Percentiles rank a stretch among this genome's conserved stretches.
Conservation (phyloP, 2,113 vertebrate species). For the Sciurus niger region DNA sequence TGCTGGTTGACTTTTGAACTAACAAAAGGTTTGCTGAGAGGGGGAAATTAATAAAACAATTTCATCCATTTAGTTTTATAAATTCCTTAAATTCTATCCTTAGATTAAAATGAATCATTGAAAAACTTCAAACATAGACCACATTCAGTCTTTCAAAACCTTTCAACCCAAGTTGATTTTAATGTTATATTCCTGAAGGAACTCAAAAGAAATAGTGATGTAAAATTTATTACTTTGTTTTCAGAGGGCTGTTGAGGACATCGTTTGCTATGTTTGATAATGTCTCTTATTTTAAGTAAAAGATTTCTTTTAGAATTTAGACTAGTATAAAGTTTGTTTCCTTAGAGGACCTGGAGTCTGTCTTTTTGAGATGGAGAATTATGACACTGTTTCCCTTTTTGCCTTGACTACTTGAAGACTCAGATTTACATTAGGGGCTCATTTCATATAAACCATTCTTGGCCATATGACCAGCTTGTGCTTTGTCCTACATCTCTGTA, state of each 20-base stretch:
- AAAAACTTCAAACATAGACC: conserved; percentile 22
- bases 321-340: neutral
- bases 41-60: conserved; percentile 37
- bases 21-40: conserved; percentile 5
- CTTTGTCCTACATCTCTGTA: neutral
- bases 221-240: conserved; percentile 46
- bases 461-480: neutral
- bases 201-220: neutral
- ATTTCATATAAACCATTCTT: neutral
- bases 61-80: conserved; percentile 17
- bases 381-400: conserved; percentile 12
- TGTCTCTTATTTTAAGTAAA: conserved; percentile 46
- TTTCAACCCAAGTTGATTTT: conserved; percentile 43
- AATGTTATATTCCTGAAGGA: conserved; percentile 5
- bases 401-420: neutral
- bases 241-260: conserved; percentile 15
- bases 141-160: conserved; percentile 6
- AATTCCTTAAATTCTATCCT: conserved; percentile 27
- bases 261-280: neutral
- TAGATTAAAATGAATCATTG: conserved; percentile 44
- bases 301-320: conserved; percentile 23
- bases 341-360: neutral
- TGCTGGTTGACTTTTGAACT: conserved; percentile 8
- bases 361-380: conserved; percentile 28
- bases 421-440: neutral